Evolutionary conservation across 2,888 invertebrate species (phyloP).

Genomic region (Chirona hameri): DNA sequence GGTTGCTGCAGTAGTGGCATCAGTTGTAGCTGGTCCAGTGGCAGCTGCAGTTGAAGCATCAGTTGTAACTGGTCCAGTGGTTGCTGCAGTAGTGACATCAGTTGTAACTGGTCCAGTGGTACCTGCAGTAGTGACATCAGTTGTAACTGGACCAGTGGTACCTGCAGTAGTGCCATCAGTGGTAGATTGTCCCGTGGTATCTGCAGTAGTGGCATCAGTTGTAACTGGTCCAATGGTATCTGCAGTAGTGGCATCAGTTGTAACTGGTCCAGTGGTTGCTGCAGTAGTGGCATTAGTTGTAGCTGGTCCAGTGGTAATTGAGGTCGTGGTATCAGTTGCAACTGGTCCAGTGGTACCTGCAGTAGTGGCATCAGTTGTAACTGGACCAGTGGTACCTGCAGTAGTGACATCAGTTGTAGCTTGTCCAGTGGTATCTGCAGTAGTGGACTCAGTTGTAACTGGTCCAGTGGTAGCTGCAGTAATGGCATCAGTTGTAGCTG

Average conservation of each 20-base stretch:
- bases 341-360: not conserved
- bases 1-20: no score
- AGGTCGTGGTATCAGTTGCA: not conserved
- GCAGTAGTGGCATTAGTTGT: not conserved
- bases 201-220: not conserved
- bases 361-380: not conserved
- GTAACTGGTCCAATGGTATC: not conserved
- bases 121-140: not conserved
- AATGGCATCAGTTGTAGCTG: not conserved
- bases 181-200: not conserved
- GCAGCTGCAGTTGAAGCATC: not conserved
- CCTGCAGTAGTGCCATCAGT: not conserved
- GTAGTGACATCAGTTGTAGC: no score
- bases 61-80: not conserved
- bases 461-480: not conserved
- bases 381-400: not conserved
- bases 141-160: not conserved
- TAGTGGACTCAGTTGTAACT: no score
- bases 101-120: not conserved
- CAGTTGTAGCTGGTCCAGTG: no score
- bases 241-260: not conserved
- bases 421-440: not conserved
- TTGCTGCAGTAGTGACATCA: not conserved
- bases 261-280: not conserved
- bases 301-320: not conserved